Percentiles rank a stretch among this genome's conserved stretches.
phyloP scores from a whole-genome alignment of 2,888 invertebrate species.

The Andrena hattorfiana region DNA sequence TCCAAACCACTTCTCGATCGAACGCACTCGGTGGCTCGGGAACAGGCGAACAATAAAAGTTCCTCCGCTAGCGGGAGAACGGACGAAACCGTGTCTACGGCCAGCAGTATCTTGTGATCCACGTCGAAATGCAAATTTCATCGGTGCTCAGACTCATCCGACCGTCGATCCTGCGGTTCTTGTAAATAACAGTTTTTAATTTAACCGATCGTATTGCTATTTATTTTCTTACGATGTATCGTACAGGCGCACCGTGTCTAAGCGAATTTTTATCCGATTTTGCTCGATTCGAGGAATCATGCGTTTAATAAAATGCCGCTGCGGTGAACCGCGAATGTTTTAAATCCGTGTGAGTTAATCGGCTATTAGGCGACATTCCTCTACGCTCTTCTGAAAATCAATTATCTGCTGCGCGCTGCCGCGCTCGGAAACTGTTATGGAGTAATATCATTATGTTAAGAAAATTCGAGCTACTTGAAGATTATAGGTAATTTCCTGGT shows the following conservation, averaged over 20 bases:
- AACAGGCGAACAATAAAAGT: slow-evolving; percentile 70
- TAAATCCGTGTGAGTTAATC: background rate
- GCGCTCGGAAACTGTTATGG: background rate
- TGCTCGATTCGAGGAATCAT: background rate
- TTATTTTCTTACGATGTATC: slow-evolving; percentile 30
- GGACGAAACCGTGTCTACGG: slow-evolving; percentile 68
- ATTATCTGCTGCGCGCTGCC: background rate
- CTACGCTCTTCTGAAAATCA: background rate
- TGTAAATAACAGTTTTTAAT: slow-evolving; percentile 37
- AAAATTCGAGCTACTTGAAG: slow-evolving; percentile 14
- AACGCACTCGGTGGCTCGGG: slow-evolving; percentile 63
- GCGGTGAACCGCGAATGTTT: background rate
- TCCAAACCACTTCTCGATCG: slow-evolving; percentile 66
- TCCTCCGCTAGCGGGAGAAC: slow-evolving; percentile 53
- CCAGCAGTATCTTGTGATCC: slow-evolving; percentile 61
- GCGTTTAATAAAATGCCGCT: slow-evolving; percentile 20
- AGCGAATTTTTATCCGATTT: slow-evolving; percentile 2
- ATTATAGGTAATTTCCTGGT: background rate
- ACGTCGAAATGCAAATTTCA: background rate
- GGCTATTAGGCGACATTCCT: background rate
- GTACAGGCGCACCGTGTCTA: background rate
- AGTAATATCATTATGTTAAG: slow-evolving; percentile 16
- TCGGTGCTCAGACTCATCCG: background rate
- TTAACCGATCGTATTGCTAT: slow-evolving; percentile 14
- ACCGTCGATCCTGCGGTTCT: background rate